Conservation (phyloP, 2,888 invertebrate genomes). For the Rhaphigaster nebulosa region DNA sequence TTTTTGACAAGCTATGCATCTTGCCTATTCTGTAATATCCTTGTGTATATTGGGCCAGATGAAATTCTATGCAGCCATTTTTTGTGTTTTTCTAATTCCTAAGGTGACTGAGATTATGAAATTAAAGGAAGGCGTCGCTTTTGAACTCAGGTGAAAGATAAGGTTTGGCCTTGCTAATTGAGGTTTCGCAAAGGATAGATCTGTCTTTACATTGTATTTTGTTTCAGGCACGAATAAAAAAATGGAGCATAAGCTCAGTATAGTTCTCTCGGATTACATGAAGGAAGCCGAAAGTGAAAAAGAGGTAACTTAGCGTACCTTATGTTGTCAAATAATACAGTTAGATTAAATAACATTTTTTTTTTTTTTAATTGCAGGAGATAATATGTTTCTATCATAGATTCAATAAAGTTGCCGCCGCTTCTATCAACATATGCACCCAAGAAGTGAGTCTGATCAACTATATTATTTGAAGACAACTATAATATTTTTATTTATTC, state of each 20-base stretch:
- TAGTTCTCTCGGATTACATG: background rate
- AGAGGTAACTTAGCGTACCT: background rate
- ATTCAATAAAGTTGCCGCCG: slow-evolving; percentile 27
- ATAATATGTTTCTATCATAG: slow-evolving; percentile 45
- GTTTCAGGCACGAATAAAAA: background rate
- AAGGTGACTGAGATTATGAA: too few species aligned
- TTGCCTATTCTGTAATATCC: too few species aligned
- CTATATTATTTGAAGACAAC: background rate
- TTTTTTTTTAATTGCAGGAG: background rate
- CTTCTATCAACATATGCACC: background rate
- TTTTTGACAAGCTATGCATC: too few species aligned
- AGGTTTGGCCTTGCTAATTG: too few species aligned
- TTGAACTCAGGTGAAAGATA: too few species aligned
- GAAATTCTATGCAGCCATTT: too few species aligned
- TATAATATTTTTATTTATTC: background rate
- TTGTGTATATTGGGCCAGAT: too few species aligned
- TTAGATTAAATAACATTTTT: too few species aligned
- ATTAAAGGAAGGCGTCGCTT: too few species aligned
- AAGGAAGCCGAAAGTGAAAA: background rate
- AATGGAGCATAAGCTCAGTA: background rate
- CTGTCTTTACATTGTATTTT: too few species aligned
- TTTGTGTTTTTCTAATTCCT: too few species aligned
- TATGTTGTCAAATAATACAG: background rate
- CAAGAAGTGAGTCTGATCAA: background rate
- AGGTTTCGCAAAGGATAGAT: too few species aligned